These are phyloP conservation scores for Phylloscopus trochiloides DNA, from an alignment of 2,113 vertebrate genomes.

Conservation along the genomic window DNA sequence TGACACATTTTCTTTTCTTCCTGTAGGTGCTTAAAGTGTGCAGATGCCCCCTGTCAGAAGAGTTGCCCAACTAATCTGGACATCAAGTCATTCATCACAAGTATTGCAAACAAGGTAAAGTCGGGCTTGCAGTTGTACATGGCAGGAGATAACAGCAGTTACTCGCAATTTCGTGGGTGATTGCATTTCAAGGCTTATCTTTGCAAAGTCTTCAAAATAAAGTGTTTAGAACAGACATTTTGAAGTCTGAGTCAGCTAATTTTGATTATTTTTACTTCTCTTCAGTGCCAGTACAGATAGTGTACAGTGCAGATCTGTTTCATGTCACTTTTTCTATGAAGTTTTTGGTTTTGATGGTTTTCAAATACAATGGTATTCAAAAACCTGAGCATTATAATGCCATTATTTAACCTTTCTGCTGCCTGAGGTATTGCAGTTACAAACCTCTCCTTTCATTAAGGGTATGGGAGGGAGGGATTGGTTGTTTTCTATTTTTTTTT, in stretches of 20 bases:
- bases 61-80: constrained; percentile 88
- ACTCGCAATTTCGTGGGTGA: neutral
- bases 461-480: fast-evolving
- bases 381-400: neutral
- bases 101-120: constrained; percentile 86
- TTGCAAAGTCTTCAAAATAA: neutral
- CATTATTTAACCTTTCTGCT: neutral
- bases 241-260: neutral
- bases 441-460: neutral
- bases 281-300: neutral
- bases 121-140: neutral
- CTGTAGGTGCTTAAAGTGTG: constrained; percentile 86
- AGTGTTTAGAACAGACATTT: neutral
- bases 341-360: neutral
- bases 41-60: constrained; percentile 89
- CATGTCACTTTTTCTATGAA: neutral
- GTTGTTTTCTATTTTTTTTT: neutral
- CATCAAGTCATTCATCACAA: constrained; percentile 87
- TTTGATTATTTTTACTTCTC: neutral
- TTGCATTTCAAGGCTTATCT: constrained; percentile 8
- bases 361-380: neutral
- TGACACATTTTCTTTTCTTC: constrained; percentile 45
- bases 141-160: neutral
- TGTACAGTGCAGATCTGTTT: neutral
- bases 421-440: neutral